Percentiles rank a stretch among this genome's conserved stretches.
Conservation (phyloP, 2,888 invertebrate genomes). For the Pheosia tremula region DNA sequence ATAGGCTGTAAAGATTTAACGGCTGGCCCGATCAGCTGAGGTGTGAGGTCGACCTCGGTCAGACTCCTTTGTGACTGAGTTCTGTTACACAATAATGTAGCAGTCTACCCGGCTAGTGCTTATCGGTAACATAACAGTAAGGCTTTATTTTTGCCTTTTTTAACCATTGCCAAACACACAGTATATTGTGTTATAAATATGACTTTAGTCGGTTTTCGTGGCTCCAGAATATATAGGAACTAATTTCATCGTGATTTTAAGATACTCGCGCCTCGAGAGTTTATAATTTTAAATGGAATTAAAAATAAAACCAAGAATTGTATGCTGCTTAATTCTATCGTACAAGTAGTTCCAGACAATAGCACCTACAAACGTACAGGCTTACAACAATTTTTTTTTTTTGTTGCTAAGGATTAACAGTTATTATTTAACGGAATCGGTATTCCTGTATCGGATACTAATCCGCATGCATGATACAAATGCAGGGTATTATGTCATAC, state of each 20-base stretch:
- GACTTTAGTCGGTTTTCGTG: too few species aligned
- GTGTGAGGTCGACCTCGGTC: conserved; percentile 59
- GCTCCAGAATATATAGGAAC: too few species aligned
- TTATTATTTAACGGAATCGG: neutral
- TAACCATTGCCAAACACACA: too few species aligned
- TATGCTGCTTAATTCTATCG: too few species aligned
- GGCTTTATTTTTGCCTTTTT: too few species aligned
- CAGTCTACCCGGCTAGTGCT: neutral
- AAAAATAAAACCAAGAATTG: too few species aligned
- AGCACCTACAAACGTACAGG: neutral
- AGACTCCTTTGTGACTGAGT: conserved; percentile 23
- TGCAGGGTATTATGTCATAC: neutral
- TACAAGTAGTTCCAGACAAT: neutral
- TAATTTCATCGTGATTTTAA: too few species aligned
- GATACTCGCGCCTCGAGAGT: too few species aligned
- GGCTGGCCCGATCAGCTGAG: conserved; percentile 75
- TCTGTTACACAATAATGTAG: conserved; percentile 9
- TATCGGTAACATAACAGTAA: neutral
- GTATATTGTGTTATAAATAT: too few species aligned
- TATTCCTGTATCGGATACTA: neutral
- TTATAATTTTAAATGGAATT: too few species aligned
- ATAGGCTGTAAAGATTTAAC: conserved; percentile 77
- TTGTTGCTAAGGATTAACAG: neutral
- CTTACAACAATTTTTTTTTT: neutral
- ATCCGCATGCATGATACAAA: neutral